These are phyloP conservation scores for Dryobota labecula DNA, from an alignment of 2,888 invertebrate genomes.

Conservation along the genomic window DNA sequence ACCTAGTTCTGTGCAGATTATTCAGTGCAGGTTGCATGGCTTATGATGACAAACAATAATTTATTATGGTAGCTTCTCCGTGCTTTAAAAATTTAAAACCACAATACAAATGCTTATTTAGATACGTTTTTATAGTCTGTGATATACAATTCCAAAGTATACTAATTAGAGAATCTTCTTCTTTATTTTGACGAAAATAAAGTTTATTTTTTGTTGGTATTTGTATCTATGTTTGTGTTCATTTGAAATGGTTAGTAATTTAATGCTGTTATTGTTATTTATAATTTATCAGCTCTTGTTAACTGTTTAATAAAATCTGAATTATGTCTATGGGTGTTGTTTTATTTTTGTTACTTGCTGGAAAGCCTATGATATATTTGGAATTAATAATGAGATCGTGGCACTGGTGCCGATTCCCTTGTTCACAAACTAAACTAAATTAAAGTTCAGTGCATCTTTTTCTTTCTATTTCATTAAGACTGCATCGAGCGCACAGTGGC, in stretches of 20 bases:
- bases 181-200: constrained; percentile 22
- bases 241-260: constrained; percentile 27
- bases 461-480: too few species aligned
- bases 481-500: too few species aligned
- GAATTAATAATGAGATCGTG: not conserved
- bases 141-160: constrained; percentile 59
- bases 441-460: too few species aligned
- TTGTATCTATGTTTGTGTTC: constrained; percentile 23
- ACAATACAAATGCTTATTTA: constrained; percentile 19
- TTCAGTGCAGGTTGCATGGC: not conserved
- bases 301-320: constrained; percentile 55
- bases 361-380: not conserved
- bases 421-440: too few species aligned
- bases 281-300: constrained; percentile 47
- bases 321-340: constrained; percentile 18
- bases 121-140: constrained; percentile 53
- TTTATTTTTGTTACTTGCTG: constrained; percentile 11
- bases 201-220: constrained; percentile 14
- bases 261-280: constrained; percentile 51
- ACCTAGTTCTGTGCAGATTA: too few species aligned
- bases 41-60: not conserved
- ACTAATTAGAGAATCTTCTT: constrained; percentile 10
- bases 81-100: not conserved
- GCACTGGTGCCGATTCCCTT: too few species aligned
- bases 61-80: not conserved